Evolutionary conservation across 2,113 vertebrate species (phyloP), one percentile per base, ranked within the genome.

Genomic region (Phylloscopus trochilus): DNA sequence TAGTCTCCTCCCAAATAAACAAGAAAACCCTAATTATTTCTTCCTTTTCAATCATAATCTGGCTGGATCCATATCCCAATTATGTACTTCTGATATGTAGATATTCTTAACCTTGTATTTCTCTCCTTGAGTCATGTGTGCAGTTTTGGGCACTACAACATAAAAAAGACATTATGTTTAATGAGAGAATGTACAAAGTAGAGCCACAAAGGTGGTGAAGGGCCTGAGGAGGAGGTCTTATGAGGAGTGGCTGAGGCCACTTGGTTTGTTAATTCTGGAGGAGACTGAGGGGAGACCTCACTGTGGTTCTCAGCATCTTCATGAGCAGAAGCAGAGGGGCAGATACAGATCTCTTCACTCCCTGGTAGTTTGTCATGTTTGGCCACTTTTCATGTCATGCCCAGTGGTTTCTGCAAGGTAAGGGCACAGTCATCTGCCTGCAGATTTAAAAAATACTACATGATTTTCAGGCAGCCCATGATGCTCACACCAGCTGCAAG

Each of bases 261-360:
- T 68, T 60, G 46, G 30, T 53, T 43, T 76, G 47, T 27, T 68
- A n/a, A 53, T 21, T 12, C 30, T 55, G 14, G 39, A 74, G 28
- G 39, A 60, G 28, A 26, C 24, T 60, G 62, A 41, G 17, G 12
- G 41, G n/a, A 62, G n/a, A 69, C 9, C n/a, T 83, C 39, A 13
- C 0, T 47, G n/a, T 19, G 24, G 30, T 26, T 59, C 68, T 68
- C 62, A 27, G 56, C n/a, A 31, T 41, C 62, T 26, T 47, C 47
- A 7, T 0, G 8, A 41, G 47, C n/a, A 46, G 55, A 53, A 55
- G 10, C 0, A 0, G 11, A 39, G n/a, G n/a, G 30, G 46, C 4
- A 31, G 20, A 13, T 47, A 15, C 15, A 3, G 30, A 60, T 82
- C 53, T 24, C 39, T 31, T 53, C 62, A 53, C 13, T 47, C 53